These are phyloP conservation scores for Rousettus leschenaultii DNA, from an alignment of 2,113 vertebrate genomes.

Conservation along the genomic window DNA sequence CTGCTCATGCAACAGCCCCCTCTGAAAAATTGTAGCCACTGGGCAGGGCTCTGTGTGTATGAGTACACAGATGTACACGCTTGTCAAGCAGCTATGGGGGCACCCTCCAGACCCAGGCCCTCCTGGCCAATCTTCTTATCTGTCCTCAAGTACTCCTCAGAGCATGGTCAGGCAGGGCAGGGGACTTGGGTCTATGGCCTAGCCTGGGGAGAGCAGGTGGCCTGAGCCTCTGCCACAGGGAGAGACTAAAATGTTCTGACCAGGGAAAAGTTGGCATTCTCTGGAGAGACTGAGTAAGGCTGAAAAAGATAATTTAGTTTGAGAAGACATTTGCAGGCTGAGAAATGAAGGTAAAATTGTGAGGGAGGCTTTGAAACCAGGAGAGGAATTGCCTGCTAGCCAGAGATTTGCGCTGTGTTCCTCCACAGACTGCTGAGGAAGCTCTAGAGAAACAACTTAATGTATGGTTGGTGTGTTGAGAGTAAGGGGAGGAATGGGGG, in stretches of 20 bases:
- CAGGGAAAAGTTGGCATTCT: not conserved
- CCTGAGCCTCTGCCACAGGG: not conserved
- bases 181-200: not conserved
- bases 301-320: not conserved
- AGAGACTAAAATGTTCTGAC: not conserved
- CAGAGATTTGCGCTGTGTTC: not conserved
- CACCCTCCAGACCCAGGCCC: not conserved
- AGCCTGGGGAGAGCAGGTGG: not conserved
- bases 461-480: not conserved
- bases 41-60: not conserved
- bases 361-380: not conserved
- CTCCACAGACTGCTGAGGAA: not conserved
- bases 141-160: not conserved
- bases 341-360: not conserved
- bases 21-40: not conserved
- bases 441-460: not conserved
- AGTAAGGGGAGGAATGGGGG: not conserved
- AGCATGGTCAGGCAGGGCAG: not conserved
- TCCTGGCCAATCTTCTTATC: not conserved
- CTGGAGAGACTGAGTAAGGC: not conserved
- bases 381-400: not conserved
- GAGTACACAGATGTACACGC: fast-evolving
- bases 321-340: not conserved
- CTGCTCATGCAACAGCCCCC: no score
- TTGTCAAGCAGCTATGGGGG: not conserved